These are phyloP conservation scores for Harpalus rufipes DNA, from an alignment of 2,888 invertebrate species.

Conservation along the genomic window DNA sequence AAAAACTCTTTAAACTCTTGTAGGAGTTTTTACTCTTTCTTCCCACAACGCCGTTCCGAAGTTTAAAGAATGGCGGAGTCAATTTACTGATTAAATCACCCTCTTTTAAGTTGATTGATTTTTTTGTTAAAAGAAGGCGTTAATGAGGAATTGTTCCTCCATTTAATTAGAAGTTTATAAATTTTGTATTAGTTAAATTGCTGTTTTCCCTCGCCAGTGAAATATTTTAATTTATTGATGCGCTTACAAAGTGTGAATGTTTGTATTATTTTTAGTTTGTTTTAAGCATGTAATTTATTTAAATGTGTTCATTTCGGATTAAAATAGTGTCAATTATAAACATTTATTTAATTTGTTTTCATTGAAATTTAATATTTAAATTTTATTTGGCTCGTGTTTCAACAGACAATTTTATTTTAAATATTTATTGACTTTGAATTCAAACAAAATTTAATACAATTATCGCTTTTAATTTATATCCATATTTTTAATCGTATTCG, in stretches of 20 bases:
- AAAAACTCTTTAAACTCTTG: constrained; percentile 32
- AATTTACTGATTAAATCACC: constrained; percentile 50
- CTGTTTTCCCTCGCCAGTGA: neutral
- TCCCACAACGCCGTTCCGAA: constrained; percentile 6
- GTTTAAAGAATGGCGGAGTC: constrained; percentile 19
- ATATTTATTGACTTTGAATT: neutral
- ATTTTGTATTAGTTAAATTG: constrained; percentile 15
- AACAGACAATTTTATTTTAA: neutral
- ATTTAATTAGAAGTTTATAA: constrained; percentile 29
- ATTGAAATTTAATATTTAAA: constrained; percentile 12
- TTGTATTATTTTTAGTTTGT: neutral
- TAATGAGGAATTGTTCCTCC: constrained; percentile 15
- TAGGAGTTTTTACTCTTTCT: constrained; percentile 37
- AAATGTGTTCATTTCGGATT: constrained; percentile 30
- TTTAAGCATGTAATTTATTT: constrained; percentile 9
- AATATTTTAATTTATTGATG: constrained; percentile 26
- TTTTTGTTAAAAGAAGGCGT: neutral
- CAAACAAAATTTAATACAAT: neutral
- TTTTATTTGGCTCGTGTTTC: constrained; percentile 1
- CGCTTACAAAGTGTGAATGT: neutral
- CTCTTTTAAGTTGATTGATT: constrained; percentile 28
- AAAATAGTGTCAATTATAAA: constrained; percentile 23
- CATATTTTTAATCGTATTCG: neutral
- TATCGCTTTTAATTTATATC: neutral
- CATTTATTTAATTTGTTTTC: constrained; percentile 25